These are phyloP conservation scores for Abramis brama DNA, from an alignment of 2,113 vertebrate species.

Conservation along the genomic window DNA sequence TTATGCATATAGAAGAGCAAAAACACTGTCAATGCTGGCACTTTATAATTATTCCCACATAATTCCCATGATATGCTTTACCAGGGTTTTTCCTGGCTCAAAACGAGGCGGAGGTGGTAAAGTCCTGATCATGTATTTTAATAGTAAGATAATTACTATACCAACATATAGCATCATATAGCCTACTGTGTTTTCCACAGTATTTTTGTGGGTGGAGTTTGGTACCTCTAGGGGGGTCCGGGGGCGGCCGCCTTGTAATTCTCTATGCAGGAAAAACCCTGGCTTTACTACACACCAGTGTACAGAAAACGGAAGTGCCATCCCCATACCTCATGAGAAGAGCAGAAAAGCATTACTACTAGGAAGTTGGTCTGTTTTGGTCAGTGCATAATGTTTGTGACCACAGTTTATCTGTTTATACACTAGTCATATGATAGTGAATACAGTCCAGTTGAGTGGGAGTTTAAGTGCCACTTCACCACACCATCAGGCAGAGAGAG, in stretches of 20 bases:
- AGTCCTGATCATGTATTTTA: too few species aligned
- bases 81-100: too few species aligned
- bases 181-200: too few species aligned
- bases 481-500: slow-evolving; percentile 10
- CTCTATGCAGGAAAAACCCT: too few species aligned
- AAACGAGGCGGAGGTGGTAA: too few species aligned
- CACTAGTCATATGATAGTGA: slow-evolving; percentile 46
- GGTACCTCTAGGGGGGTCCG: too few species aligned
- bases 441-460: slow-evolving; percentile 36
- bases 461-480: slow-evolving; percentile 15
- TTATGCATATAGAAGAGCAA: not conserved
- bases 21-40: not conserved
- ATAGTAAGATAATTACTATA: too few species aligned
- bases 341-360: not conserved
- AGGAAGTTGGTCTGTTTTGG: slow-evolving; percentile 19
- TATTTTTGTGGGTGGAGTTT: too few species aligned
- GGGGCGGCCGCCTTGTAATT: too few species aligned
- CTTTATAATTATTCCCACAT: not conserved
- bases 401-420: slow-evolving; percentile 47
- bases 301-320: not conserved
- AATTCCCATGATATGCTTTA: not conserved
- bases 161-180: too few species aligned
- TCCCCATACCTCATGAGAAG: not conserved
- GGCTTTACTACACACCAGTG: slow-evolving; percentile 5
- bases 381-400: slow-evolving; percentile 24